Evolutionary conservation across 2,113 vertebrate species (phyloP).

Genomic region (Falco punctatus): DNA sequence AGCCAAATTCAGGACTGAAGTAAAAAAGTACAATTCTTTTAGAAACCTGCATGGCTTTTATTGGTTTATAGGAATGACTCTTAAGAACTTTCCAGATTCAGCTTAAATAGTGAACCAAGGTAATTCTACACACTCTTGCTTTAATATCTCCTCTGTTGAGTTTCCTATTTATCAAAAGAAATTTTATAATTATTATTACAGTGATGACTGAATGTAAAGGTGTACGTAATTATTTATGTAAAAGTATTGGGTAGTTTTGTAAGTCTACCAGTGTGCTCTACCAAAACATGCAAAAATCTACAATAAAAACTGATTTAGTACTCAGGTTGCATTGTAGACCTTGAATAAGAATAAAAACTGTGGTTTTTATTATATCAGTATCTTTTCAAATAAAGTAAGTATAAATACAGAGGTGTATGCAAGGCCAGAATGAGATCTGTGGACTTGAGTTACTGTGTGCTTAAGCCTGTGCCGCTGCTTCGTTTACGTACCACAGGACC

Average conservation of each 20-base stretch:
- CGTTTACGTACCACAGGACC: conserved; percentile 92
- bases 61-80: background rate
- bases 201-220: background rate
- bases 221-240: background rate
- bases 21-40: background rate
- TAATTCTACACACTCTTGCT: background rate
- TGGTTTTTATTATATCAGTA: background rate
- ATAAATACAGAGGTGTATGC: background rate
- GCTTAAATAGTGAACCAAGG: background rate
- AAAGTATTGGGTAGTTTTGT: background rate
- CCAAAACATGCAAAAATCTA: background rate
- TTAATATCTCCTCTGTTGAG: background rate
- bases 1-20: background rate
- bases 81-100: background rate
- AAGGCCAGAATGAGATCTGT: background rate
- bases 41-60: background rate
- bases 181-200: background rate
- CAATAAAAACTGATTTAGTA: background rate
- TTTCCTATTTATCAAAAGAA: background rate
- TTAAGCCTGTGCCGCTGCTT: background rate
- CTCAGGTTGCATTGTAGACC: background rate
- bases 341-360: background rate
- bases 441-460: background rate
- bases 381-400: background rate
- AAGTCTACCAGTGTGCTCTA: background rate